phyloP scores from a whole-genome alignment of 2,888 invertebrate species.

The Cremastinae sp. region DNA sequence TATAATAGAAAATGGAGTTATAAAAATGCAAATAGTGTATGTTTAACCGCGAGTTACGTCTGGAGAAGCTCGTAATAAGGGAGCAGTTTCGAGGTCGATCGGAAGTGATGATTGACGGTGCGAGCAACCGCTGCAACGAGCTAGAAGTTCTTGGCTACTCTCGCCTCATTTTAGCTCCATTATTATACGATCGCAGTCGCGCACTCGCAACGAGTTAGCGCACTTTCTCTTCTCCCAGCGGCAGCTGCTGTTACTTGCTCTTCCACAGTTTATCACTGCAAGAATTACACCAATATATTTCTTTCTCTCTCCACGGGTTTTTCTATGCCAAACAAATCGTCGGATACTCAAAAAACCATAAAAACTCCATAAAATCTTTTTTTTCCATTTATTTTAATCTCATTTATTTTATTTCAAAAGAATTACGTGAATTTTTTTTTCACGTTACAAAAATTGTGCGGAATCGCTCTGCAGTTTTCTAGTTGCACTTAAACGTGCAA shows the following conservation, averaged over 20 bases:
- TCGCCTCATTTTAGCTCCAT: constrained; percentile 61
- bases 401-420: too few relatives aligned
- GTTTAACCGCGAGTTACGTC: constrained; percentile 46
- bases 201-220: constrained; percentile 50
- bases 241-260: constrained; percentile 28
- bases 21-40: neutral
- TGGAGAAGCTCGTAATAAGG: constrained; percentile 49
- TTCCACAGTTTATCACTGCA: neutral
- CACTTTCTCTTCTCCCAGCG: constrained; percentile 70
- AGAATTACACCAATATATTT: too few relatives aligned
- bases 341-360: too few relatives aligned
- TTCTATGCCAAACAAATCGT: too few relatives aligned
- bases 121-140: constrained; percentile 55
- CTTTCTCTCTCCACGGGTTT: too few relatives aligned
- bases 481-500: constrained; percentile 41
- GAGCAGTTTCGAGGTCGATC: constrained; percentile 72
- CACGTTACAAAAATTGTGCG: neutral
- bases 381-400: too few relatives aligned
- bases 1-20: neutral
- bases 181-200: constrained; percentile 39
- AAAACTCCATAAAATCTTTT: too few relatives aligned
- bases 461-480: constrained; percentile 48
- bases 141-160: constrained; percentile 74
- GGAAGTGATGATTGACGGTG: constrained; percentile 67
- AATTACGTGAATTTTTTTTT: too few relatives aligned